phyloP scores from a whole-genome alignment of 2,888 invertebrate species.

The Hydraecia micacea region DNA sequence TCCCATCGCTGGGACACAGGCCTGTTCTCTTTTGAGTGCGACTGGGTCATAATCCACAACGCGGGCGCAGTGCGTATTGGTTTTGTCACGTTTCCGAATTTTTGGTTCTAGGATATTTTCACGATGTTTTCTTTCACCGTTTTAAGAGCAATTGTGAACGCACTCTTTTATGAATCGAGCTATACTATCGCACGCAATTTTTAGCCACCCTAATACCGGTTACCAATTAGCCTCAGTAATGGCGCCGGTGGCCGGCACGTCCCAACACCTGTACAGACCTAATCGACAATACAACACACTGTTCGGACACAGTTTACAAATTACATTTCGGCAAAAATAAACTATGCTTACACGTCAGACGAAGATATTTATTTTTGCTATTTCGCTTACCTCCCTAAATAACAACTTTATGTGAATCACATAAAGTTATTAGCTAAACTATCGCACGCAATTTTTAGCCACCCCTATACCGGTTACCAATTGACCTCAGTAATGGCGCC shows the following conservation, averaged over 20 bases:
- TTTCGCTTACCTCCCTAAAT: not conserved
- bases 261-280: slow-evolving; percentile 68
- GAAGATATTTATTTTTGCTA: not conserved
- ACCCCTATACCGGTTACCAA: slow-evolving; percentile 44
- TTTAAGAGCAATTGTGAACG: too few relatives aligned
- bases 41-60: too few relatives aligned
- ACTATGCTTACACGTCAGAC: not conserved
- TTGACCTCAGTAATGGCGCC: slow-evolving; percentile 49
- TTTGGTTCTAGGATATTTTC: too few relatives aligned
- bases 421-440: slow-evolving; percentile 39
- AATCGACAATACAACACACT: slow-evolving; percentile 59
- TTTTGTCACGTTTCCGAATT: too few relatives aligned
- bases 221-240: slow-evolving; percentile 48
- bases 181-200: slow-evolving; percentile 34
- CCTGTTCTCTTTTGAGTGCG: too few relatives aligned
- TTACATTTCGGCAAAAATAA: too few relatives aligned
- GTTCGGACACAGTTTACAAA: too few relatives aligned
- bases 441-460: slow-evolving; percentile 32
- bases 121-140: too few relatives aligned
- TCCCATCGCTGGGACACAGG: too few relatives aligned
- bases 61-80: too few relatives aligned
- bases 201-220: slow-evolving; percentile 33
- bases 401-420: slow-evolving; percentile 16
- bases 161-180: too few relatives aligned
- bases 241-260: slow-evolving; percentile 39